Base-by-base conservation (phyloP, 2,113 vertebrate genomes). In the Colistium nudipinnis region DNA sequence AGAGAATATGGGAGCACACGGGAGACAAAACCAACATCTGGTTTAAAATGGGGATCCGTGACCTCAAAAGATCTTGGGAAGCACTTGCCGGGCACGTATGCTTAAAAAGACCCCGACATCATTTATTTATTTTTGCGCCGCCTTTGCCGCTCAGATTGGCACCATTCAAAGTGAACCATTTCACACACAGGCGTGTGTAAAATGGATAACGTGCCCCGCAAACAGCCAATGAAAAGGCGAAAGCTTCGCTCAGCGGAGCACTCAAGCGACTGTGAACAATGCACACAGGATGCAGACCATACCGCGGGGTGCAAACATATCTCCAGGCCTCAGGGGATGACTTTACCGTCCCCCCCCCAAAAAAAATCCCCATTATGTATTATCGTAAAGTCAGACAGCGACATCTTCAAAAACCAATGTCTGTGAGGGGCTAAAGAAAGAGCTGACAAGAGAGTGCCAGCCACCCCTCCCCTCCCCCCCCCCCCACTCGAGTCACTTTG, bases 321-420 rank as follows among this genome's bases (percentile, higher is more conserved):
- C 68, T 64, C 25, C 70, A 27, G 63, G 73, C 74, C 84, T 74
- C 74, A 19, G 78, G 82, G 72, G 78, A 82, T 7, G 30, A 43
- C 64, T 47, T 25, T 7, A 62, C 83, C 75, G 78, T 87, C 85
- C 88, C 64, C 6, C 3, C 2, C 6, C 8, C 30, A 41, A 41
- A 41, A 47, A 78, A 69, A 78, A 70, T 73, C 68, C 84, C 78
- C 70, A 82, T 87, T 86, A 86, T 81, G 83, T 80, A 78, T 80
- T 77, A 88, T 84, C 86, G 75, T 69, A 79, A 80, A 87, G 86
- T 88, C 89, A 87, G 86, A 86, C 83, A 44, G 86, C 39, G 16
- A 71, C 87, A 88, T 88, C 86, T 91, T 88, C 83, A 87, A 91
- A n/a, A 87, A 71, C 81, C 79, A 67, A 51, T 74, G 85, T 87